Conservation (phyloP, 2,797 vertebrate genomes). For the Echiichthys vipera region DNA sequence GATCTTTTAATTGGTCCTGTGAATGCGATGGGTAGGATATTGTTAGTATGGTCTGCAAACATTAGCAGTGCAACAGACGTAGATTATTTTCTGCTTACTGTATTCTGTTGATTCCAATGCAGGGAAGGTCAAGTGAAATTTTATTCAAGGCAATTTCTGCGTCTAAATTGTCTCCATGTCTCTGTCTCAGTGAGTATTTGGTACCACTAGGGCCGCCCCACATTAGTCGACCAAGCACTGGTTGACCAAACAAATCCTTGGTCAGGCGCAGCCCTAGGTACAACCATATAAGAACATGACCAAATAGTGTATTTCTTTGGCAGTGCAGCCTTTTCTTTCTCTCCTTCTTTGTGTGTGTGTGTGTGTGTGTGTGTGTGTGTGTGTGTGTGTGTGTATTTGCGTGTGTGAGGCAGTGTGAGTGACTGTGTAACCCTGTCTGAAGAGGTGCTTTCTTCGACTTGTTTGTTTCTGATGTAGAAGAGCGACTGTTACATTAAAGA, state of each 20-base stretch:
- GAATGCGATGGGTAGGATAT: not conserved
- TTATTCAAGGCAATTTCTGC: conserved; percentile 16
- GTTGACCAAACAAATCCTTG: too few species aligned
- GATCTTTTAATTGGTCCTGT: not conserved
- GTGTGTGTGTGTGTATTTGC: not conserved
- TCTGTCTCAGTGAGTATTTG: conserved; percentile 35
- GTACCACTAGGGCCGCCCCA: too few species aligned
- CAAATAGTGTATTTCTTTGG: conserved; percentile 30
- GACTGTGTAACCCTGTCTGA: conserved; percentile 37
- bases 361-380: conserved; percentile 1
- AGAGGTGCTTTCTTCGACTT: conserved; percentile 57
- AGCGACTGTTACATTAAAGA: conserved; percentile 76
- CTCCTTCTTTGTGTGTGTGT: not conserved
- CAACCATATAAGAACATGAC: conserved; percentile 21
- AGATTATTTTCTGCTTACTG: not conserved
- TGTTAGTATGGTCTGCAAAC: conserved; percentile 7
- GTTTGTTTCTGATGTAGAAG: conserved; percentile 67
- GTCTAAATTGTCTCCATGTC: conserved; percentile 21
- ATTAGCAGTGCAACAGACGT: conserved; percentile 7
- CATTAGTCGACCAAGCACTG: too few species aligned
- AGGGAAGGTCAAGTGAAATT: conserved; percentile 18
- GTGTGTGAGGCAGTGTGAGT: conserved; percentile 24
- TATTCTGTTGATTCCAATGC: conserved; percentile 12
- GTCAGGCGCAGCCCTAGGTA: too few species aligned
- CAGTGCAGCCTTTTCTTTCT: conserved; percentile 7